These are phyloP conservation scores for Ondatra zibethicus DNA, from an alignment of 2,113 vertebrate genomes.

Conservation along the genomic window DNA sequence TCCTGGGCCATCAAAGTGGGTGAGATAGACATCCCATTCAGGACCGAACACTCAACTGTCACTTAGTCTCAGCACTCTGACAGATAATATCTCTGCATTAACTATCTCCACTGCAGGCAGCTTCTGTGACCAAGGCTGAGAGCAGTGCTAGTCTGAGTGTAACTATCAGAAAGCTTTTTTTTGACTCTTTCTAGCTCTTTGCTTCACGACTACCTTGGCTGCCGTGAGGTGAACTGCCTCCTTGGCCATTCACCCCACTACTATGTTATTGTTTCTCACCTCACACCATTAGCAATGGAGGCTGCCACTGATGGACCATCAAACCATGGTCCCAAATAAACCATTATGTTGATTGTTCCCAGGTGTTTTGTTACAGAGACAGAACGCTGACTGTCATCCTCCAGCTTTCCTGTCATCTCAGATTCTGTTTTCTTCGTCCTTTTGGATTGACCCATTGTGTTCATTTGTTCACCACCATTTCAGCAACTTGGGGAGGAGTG, in stretches of 20 bases:
- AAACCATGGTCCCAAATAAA: background rate
- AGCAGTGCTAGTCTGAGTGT: background rate
- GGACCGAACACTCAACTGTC: background rate
- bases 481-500: background rate
- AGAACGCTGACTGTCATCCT: background rate
- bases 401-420: fast-evolving
- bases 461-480: background rate
- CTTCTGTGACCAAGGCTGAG: background rate
- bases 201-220: background rate
- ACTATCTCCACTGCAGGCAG: background rate
- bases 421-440: background rate
- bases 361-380: background rate
- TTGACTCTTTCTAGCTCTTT: background rate
- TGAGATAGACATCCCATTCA: background rate
- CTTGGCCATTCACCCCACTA: background rate
- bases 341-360: background rate
- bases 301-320: background rate
- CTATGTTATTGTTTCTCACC: background rate
- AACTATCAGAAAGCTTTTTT: background rate
- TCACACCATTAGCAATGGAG: background rate
- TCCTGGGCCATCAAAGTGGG: background rate
- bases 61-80: background rate
- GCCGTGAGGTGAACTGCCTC: background rate
- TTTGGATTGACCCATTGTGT: background rate
- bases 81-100: background rate